Evolutionary conservation across 2,888 invertebrate genomes (phyloP), one percentile per base, ranked within the genome.

Genomic region (Didymodactylos carnosus): DNA sequence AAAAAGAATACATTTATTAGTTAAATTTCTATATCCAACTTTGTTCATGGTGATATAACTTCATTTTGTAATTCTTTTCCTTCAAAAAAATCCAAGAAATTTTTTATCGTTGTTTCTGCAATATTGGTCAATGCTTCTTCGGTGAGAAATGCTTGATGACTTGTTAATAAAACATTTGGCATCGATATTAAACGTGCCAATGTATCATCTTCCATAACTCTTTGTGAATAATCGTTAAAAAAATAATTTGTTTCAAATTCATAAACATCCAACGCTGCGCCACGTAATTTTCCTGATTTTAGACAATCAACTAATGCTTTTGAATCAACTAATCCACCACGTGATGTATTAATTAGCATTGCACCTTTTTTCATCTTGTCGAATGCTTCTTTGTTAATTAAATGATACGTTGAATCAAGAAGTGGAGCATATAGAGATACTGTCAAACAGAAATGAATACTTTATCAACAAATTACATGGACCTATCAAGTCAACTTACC

Each of bases 61-160:
- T 62, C 62, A n/a, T 62, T 35, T 11, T 62, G 19, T 7, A 62
- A 10, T 35, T 29, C 19, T 62, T 62, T 62, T 11, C 62, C 62
- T 35, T 62, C 62, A 14, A 62, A 62, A 19, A 62, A 62, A 14
- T 62, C 62, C 3, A 62, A 14, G 19, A 62, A 62, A 62, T 25
- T 62, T 35, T 62, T 29, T 62, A 71, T 11, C 1, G 72, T 72
- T 35, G 43, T 39, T 72, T 53, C 72, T 27, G 72, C 49, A 25
- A 72, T 72, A 29, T 35, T 39, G 29, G 49, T 53, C 8, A 72
- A 39, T 7, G 72, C 72, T 72, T 72, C 72, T 25, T 72, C 43
- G 4, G 72, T 72, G 8, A 72, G 39, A 72, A 51, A 72, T 39
- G 72, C 72, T 53, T 72, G 72, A 39, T 72, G 72, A 16, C 51